phyloP scores from a whole-genome alignment of 2,797 vertebrate species.

The Synanceia verrucosa region DNA sequence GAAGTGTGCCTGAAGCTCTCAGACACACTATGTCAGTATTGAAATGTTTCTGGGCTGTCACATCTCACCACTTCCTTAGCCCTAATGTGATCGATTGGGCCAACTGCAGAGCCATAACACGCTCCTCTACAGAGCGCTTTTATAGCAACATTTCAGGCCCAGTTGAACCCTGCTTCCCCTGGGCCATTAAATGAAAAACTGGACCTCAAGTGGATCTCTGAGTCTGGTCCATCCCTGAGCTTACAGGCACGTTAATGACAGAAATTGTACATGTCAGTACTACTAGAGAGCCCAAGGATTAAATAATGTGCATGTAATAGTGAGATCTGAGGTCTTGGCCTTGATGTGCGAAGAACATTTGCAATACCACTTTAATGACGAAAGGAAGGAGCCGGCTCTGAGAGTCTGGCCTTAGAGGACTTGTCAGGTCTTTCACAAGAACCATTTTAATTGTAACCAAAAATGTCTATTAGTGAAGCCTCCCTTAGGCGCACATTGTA shows the following conservation, averaged over 20 bases:
- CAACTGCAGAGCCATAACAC: slow-evolving; percentile 69
- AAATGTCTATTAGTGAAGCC: slow-evolving; percentile 78
- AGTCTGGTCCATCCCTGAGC: slow-evolving; percentile 72
- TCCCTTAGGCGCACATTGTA: slow-evolving; percentile 65
- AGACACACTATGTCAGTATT: slow-evolving; percentile 74
- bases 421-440: slow-evolving; percentile 75
- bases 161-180: slow-evolving; percentile 72
- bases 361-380: slow-evolving; percentile 77
- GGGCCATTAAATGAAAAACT: slow-evolving; percentile 80
- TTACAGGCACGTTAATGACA: slow-evolving; percentile 78
- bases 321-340: slow-evolving; percentile 79
- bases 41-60: slow-evolving; percentile 83
- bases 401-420: slow-evolving; percentile 69
- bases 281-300: slow-evolving; percentile 76
- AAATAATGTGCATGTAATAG: slow-evolving; percentile 81
- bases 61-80: slow-evolving; percentile 76
- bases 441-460: slow-evolving; percentile 82
- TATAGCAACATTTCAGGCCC: slow-evolving; percentile 81
- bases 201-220: slow-evolving; percentile 72
- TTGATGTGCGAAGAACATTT: slow-evolving; percentile 79
- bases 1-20: slow-evolving; percentile 71
- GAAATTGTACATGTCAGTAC: slow-evolving; percentile 80
- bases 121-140: slow-evolving; percentile 73
- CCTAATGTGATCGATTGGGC: slow-evolving; percentile 79
- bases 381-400: slow-evolving; percentile 65